Evolutionary conservation across 2,113 vertebrate species (phyloP).

Genomic region (Oryzias curvinotus): DNA sequence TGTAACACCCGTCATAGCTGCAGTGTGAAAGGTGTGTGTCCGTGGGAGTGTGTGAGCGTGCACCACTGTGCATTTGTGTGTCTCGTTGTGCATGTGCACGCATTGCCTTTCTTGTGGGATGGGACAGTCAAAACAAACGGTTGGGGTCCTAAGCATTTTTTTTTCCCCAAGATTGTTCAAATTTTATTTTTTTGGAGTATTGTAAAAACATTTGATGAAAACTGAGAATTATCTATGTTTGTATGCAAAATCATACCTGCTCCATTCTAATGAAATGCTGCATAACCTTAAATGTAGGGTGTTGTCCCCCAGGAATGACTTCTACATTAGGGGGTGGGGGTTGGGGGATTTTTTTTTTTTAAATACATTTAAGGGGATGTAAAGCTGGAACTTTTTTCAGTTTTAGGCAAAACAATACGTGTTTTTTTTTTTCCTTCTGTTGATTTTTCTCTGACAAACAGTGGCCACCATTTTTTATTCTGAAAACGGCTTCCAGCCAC

Average conservation of each 20-base stretch:
- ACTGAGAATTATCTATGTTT: conserved; percentile 50
- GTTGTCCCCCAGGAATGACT: conserved; percentile 36
- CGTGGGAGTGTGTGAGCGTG: conserved; percentile 40
- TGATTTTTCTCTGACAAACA: conserved; percentile 30
- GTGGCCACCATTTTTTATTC: conserved; percentile 43
- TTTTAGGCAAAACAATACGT: conserved; percentile 15
- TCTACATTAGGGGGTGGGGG: conserved; percentile 12
- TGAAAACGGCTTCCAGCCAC: conserved; percentile 51
- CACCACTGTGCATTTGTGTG: conserved; percentile 58
- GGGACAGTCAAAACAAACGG: conserved; percentile 38
- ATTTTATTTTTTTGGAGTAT: conserved; percentile 37
- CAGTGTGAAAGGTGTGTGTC: conserved; percentile 61
- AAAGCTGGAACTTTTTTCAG: conserved; percentile 40
- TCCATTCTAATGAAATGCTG: conserved; percentile 61
- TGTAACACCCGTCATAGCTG: conserved; percentile 65
- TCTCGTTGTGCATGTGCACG: conserved; percentile 79
- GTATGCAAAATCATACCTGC: conserved; percentile 59
- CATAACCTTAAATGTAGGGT: conserved; percentile 47
- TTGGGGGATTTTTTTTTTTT: conserved; percentile 25
- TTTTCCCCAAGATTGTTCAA: conserved; percentile 38
- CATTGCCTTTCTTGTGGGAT: conserved; percentile 70
- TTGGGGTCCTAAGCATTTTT: conserved; percentile 44
- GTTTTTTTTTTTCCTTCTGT: too few species aligned
- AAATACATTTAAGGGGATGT: conserved; percentile 36
- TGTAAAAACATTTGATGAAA: conserved; percentile 51